Percentiles rank a stretch among this genome's conserved stretches.
These are phyloP conservation scores for Eurystomus glaucurus DNA, from an alignment of 2,797 vertebrate genomes.

Conservation along the genomic window DNA sequence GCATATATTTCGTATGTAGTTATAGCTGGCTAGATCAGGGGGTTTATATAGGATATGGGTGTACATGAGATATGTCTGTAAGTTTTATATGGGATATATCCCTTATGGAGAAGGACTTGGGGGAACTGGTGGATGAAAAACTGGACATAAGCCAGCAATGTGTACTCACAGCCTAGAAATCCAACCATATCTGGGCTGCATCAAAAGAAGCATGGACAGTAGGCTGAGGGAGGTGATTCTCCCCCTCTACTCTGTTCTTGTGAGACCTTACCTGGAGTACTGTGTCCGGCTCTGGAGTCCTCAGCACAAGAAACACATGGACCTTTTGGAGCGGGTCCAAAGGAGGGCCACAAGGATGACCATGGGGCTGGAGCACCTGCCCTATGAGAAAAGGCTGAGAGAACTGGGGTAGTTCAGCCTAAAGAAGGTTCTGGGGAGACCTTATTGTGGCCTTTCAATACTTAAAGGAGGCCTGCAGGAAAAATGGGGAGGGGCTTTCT, in stretches of 20 bases:
- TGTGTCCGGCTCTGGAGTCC: too few species aligned
- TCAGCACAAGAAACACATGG: too few species aligned
- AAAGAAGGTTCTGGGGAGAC: not conserved
- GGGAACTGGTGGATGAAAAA: not conserved
- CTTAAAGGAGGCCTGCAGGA: not conserved
- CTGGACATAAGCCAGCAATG: not conserved
- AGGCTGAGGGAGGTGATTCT: too few species aligned
- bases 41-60: not conserved
- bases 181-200: not conserved
- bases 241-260: too few species aligned
- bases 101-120: not conserved
- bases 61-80: not conserved
- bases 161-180: rapidly evolving
- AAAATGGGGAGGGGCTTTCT: not conserved
- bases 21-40: not conserved
- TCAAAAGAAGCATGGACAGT: rapidly evolving
- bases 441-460: not conserved
- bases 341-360: too few species aligned
- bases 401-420: not conserved
- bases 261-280: too few species aligned
- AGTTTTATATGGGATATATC: not conserved
- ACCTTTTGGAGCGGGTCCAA: too few species aligned
- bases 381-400: not conserved
- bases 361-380: too few species aligned
- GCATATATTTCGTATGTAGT: not conserved